Evolutionary conservation across 2,888 invertebrate genomes (phyloP).

Genomic region (Apodemia duryi): DNA sequence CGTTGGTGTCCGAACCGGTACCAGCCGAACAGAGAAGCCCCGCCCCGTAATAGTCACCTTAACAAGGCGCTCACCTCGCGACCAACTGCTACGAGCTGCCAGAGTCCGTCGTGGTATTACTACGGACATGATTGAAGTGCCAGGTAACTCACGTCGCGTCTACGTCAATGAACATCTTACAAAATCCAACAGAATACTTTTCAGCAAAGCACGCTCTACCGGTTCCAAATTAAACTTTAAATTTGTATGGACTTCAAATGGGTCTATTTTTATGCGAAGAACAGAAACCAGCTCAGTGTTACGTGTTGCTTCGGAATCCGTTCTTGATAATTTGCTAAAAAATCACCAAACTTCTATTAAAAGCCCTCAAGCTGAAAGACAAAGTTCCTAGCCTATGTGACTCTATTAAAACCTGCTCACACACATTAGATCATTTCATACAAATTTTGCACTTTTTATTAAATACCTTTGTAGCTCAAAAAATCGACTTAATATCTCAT

Average conservation of each 20-base stretch:
- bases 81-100: not conserved
- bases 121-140: not conserved
- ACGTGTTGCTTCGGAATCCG: constrained; percentile 5
- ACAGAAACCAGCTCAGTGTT: constrained; percentile 10
- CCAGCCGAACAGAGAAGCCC: not conserved
- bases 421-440: not conserved
- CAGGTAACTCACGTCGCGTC: not conserved
- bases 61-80: not conserved
- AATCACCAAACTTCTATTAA: not conserved
- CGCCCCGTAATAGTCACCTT: not conserved
- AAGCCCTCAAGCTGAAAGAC: too few relatives aligned
- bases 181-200: not conserved
- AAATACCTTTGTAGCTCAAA: not conserved
- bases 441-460: not conserved
- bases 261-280: not conserved
- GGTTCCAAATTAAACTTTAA: not conserved
- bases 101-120: constrained; percentile 1
- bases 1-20: not conserved
- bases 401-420: not conserved
- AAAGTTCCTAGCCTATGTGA: too few relatives aligned
- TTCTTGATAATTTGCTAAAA: not conserved
- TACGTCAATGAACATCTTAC: constrained; percentile 1
- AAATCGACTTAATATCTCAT: too few relatives aligned
- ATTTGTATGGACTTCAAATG: constrained; percentile 3
- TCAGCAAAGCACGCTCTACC: not conserved